Conservation (phyloP, 2,888 invertebrate species). For the Lepidocyrtinus sp. region DNA sequence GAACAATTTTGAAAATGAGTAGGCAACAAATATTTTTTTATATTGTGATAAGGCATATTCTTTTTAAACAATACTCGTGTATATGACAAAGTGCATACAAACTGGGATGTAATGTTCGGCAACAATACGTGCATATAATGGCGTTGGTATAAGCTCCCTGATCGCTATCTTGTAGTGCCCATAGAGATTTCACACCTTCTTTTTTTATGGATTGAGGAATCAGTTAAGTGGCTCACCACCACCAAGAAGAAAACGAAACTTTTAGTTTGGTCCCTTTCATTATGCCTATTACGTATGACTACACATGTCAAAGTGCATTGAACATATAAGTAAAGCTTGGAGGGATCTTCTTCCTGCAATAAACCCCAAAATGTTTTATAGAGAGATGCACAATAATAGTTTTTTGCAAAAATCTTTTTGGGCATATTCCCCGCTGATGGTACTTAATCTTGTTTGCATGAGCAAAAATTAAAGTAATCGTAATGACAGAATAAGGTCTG, state of each 20-base stretch:
- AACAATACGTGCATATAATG: too few species aligned
- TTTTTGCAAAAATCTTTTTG: too few species aligned
- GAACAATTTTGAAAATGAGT: slow-evolving; percentile 11
- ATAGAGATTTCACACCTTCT: slow-evolving; percentile 56
- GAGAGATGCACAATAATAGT: background rate
- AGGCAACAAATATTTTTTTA: background rate
- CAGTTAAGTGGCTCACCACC: slow-evolving; percentile 40
- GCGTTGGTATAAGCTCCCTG: too few species aligned
- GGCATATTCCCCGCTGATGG: too few species aligned
- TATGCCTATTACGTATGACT: slow-evolving; percentile 31
- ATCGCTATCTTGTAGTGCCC: slow-evolving; percentile 42
- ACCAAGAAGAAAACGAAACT: too few species aligned
- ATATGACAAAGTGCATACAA: background rate
- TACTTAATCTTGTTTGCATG: slow-evolving; percentile 20
- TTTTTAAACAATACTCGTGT: slow-evolving; percentile 1
- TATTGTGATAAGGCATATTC: too few species aligned
- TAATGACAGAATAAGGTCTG: too few species aligned
- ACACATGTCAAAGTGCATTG: slow-evolving; percentile 47
- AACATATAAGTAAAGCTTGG: slow-evolving; percentile 28
- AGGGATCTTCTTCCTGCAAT: slow-evolving; percentile 51
- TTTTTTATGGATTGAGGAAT: slow-evolving; percentile 52
- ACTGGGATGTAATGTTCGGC: slow-evolving; percentile 8
- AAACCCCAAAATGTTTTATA: slow-evolving; percentile 42
- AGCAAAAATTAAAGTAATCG: too few species aligned
- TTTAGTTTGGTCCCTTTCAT: slow-evolving; percentile 44